Percentiles rank a stretch among this genome's conserved stretches.
These are phyloP conservation scores for Blastomussa wellsi DNA, from an alignment of 92 coral and sea anemone genomes.

Conservation along the genomic window DNA sequence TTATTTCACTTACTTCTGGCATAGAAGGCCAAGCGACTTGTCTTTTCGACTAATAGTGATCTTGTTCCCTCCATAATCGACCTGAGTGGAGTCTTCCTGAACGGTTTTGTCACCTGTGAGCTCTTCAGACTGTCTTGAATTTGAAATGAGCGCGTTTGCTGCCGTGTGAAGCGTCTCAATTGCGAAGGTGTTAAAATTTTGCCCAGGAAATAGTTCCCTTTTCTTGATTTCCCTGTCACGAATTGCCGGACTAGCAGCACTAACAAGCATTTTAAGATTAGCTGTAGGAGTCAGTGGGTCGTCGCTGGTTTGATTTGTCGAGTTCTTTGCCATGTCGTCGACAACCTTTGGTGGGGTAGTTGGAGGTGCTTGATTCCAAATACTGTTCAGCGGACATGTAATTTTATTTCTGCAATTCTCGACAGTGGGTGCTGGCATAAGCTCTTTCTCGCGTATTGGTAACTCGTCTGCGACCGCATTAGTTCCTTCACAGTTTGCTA, in stretches of 20 bases:
- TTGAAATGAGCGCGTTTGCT: conserved; percentile 36
- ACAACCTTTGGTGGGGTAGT: conserved; percentile 84
- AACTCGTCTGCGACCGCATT: conserved; percentile 41
- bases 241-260: conserved; percentile 98
- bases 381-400: conserved; percentile 30
- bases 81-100: conserved; percentile 16
- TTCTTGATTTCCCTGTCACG: conserved; percentile 93
- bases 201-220: conserved; percentile 84
- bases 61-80: conserved; percentile 61
- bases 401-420: conserved; percentile 33
- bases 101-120: conserved; percentile 9
- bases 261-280: conserved; percentile 94
- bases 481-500: conserved; percentile 65
- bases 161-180: conserved; percentile 51
- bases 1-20: conserved; percentile 83
- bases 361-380: conserved; percentile 51
- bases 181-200: conserved; percentile 46
- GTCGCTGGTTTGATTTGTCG: conserved; percentile 32
- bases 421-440: conserved; percentile 17
- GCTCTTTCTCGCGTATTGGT: conserved; percentile 13
- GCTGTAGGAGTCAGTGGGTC: conserved; percentile 98
- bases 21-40: conserved; percentile 95
- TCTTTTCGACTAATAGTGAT: conserved; percentile 90
- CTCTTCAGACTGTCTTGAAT: conserved; percentile 24
- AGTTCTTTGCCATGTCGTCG: conserved; percentile 14